These are phyloP conservation scores for Orgyia antiqua DNA, from an alignment of 2,888 invertebrate species.

Conservation along the genomic window DNA sequence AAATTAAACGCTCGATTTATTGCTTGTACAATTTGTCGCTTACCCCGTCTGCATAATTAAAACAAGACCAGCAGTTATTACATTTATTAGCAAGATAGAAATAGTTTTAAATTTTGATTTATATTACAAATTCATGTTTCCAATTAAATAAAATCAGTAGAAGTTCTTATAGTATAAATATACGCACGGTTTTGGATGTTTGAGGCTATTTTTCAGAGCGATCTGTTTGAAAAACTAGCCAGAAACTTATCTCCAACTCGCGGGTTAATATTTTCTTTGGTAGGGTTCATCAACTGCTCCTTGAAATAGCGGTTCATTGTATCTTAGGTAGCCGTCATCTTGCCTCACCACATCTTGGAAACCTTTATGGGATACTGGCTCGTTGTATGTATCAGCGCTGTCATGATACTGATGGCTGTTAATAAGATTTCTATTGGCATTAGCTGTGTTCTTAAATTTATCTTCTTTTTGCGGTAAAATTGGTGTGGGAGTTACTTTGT, in stretches of 20 bases:
- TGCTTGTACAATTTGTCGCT: slow-evolving; percentile 74
- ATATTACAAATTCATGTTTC: slow-evolving; percentile 20
- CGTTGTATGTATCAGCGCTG: slow-evolving; percentile 44
- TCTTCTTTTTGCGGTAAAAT: slow-evolving; percentile 63
- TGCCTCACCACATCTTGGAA: slow-evolving; percentile 55
- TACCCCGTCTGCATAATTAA: slow-evolving; percentile 54
- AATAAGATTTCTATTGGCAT: slow-evolving; percentile 48
- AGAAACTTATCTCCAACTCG: slow-evolving; percentile 19
- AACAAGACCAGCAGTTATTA: slow-evolving; percentile 57
- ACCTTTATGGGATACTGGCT: slow-evolving; percentile 50
- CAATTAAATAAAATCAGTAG: slow-evolving; percentile 35
- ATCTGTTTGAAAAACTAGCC: slow-evolving; percentile 32
- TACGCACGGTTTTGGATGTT: slow-evolving; percentile 15
- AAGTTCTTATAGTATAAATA: slow-evolving; percentile 19
- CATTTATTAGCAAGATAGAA: slow-evolving; percentile 65
- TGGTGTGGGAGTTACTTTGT: slow-evolving; percentile 68
- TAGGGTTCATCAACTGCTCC: slow-evolving; percentile 63
- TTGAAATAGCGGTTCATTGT: slow-evolving; percentile 64
- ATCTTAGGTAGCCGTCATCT: slow-evolving; percentile 60
- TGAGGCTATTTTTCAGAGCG: slow-evolving; percentile 35
- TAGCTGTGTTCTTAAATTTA: slow-evolving; percentile 37
- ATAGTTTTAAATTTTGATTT: slow-evolving; percentile 37
- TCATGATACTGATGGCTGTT: slow-evolving; percentile 73
- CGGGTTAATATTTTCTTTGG: slow-evolving; percentile 59
- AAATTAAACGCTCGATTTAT: slow-evolving; percentile 75